Evolutionary conservation across 2,113 vertebrate species (phyloP), one percentile per base, ranked within the genome.

Genomic region (Calyptomena viridis): DNA sequence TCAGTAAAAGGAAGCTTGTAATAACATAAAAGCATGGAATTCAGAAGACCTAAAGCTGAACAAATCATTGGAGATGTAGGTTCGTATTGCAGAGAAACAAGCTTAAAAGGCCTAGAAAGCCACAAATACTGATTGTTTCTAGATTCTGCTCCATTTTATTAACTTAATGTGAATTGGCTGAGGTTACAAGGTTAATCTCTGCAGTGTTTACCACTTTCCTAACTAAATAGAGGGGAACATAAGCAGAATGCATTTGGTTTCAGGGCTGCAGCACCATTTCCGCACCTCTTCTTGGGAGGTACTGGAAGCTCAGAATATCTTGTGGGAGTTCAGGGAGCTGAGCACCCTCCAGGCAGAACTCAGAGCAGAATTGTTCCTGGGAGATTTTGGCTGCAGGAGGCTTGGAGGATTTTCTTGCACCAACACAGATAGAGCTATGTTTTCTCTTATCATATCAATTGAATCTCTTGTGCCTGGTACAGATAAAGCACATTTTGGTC

Each of bases 151-250:
- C 68, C 59, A 77, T 81, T 96, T 94, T 95, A 84, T 82, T 76
- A 82, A 94, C 62, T 73, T 86, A 52, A 88, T 40, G 59, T 93
- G 93, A 95, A 94, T 93, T 90, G 93, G 52, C 39, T 63, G 92
- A 87, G 95, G 95, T 93, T 96, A 92, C 49, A 68, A 94, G 93
- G 95, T 96, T 96, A 96, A 94, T 87, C 94, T 93, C 79, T 75
- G 60, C 80, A 78, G 35, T 95, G 95, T 96, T 95, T 97, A 88
- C 82, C 85, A 39, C 88, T 90, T 96, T 90, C 78, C 60, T 58
- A 56, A 60, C 76, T 94, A 83, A 95, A 91, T 33, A 90, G 59
- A 92, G 40, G 31, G 52, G 76, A 79, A 73, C 59, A 64, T 79
- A 88, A 94, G 90, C 72, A 90, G 75, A 96, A 88, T 80, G 79